A percentile compares a stretch with the other conserved stretches of the same genome.
Evolutionary conservation across 2,113 vertebrate species (phyloP).

Genomic region (Danionella cerebrum): DNA sequence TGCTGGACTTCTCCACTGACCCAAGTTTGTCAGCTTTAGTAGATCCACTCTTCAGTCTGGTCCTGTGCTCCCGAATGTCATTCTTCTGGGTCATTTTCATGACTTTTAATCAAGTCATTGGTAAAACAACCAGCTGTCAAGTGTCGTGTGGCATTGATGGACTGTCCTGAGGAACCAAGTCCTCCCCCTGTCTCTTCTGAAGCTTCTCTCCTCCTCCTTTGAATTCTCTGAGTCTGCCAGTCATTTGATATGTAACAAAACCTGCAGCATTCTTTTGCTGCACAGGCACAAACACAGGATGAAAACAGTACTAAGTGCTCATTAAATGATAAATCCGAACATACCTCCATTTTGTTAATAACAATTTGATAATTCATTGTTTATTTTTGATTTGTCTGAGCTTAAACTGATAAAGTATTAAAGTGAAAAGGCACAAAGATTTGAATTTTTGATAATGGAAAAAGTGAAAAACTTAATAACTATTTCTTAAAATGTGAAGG

Average conservation of each 20-base stretch:
- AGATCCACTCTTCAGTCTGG: constrained; percentile 10
- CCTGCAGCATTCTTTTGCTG: constrained; percentile 32
- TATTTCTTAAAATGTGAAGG: too few species aligned
- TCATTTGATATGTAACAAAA: constrained; percentile 60
- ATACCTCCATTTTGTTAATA: too few species aligned
- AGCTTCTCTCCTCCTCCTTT: constrained; percentile 30
- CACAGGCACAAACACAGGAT: constrained; percentile 18
- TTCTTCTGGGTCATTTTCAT: constrained; percentile 48
- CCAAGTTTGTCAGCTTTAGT: constrained; percentile 22
- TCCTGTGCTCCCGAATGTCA: constrained; percentile 39
- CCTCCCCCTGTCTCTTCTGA: constrained; percentile 39
- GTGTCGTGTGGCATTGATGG: constrained; percentile 2
- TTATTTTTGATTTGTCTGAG: too few species aligned
- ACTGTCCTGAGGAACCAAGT: not conserved
- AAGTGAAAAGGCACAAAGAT: too few species aligned
- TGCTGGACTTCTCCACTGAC: not conserved
- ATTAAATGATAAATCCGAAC: too few species aligned
- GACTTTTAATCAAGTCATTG: not conserved
- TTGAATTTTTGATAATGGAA: too few species aligned
- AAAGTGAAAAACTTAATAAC: too few species aligned
- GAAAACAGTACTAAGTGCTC: not conserved
- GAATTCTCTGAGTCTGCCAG: constrained; percentile 25
- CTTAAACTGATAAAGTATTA: too few species aligned
- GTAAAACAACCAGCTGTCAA: not conserved
- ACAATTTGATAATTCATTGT: too few species aligned